phyloP scores from a whole-genome alignment of 2,888 invertebrate species.

The Hipparchia sbordonii region DNA sequence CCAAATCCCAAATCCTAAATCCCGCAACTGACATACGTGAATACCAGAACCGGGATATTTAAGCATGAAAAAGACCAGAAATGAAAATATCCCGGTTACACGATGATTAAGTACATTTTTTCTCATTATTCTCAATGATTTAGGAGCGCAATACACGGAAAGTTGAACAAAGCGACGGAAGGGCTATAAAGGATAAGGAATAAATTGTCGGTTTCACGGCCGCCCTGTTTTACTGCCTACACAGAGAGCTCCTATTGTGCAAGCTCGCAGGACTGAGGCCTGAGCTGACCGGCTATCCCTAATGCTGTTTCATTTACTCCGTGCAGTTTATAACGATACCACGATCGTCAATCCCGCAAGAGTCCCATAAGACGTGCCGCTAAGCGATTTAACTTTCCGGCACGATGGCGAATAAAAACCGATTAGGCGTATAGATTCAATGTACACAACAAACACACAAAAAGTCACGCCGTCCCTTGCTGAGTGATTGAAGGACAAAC shows the following conservation, averaged over 20 bases:
- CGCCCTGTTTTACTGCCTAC: neutral
- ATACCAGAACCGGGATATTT: too few relatives aligned
- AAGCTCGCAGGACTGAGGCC: neutral
- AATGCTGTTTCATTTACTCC: neutral
- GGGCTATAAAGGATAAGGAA: neutral
- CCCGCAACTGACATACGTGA: too few relatives aligned
- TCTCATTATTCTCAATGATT: conserved; percentile 10
- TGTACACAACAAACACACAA: too few relatives aligned
- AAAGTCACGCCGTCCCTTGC: too few relatives aligned
- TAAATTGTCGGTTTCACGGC: conserved; percentile 1
- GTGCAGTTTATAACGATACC: too few relatives aligned
- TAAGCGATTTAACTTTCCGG: too few relatives aligned
- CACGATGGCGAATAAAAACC: too few relatives aligned
- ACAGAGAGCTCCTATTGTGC: neutral
- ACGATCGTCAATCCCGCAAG: too few relatives aligned
- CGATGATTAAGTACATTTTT: neutral
- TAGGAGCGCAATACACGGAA: conserved; percentile 9
- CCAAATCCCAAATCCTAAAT: too few relatives aligned
- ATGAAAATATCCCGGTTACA: neutral
- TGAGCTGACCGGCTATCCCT: neutral
- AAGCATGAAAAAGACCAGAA: neutral
- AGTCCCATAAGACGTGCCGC: too few relatives aligned
- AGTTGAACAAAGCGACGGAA: conserved; percentile 11
- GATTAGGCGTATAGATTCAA: too few relatives aligned
- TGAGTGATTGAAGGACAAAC: too few relatives aligned